Evolutionary conservation across 1,140 invertebrate genomes (phyloP).

Genomic region (Ruditapes philippinarum): DNA sequence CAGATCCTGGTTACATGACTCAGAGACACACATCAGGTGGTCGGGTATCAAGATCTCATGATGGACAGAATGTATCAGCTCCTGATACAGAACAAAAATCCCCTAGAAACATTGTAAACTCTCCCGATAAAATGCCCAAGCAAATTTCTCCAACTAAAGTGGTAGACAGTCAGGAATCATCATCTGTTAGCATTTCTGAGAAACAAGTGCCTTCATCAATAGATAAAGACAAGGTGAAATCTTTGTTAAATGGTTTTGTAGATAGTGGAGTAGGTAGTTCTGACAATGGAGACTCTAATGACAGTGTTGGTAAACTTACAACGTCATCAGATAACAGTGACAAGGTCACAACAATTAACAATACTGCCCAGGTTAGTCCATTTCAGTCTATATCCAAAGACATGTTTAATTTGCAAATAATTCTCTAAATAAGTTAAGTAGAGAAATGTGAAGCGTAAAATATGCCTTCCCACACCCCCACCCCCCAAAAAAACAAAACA

Average conservation of each 20-base stretch:
- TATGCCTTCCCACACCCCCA: too few species aligned
- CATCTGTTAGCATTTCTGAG: background rate
- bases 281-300: conserved; percentile 83
- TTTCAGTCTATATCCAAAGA: too few species aligned
- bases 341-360: background rate
- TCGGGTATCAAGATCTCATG: conserved; percentile 8
- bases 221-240: background rate
- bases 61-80: background rate
- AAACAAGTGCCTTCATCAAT: conserved; percentile 26
- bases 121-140: background rate
- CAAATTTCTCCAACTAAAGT: background rate
- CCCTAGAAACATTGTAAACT: background rate
- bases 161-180: background rate
- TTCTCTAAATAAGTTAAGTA: too few species aligned
- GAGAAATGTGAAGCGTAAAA: too few species aligned
- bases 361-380: background rate
- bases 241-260: conserved; percentile 61
- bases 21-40: conserved; percentile 13
- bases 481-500: too few species aligned
- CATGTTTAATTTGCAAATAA: too few species aligned
- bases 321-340: conserved; percentile 2
- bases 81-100: background rate
- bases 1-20: conserved; percentile 11
- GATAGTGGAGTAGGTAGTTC: conserved; percentile 83
- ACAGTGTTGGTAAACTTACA: conserved; percentile 71